Evolutionary conservation across 2,888 invertebrate species (phyloP), one percentile per base, ranked within the genome.

Genomic region (Syrphus vitripennis): DNA sequence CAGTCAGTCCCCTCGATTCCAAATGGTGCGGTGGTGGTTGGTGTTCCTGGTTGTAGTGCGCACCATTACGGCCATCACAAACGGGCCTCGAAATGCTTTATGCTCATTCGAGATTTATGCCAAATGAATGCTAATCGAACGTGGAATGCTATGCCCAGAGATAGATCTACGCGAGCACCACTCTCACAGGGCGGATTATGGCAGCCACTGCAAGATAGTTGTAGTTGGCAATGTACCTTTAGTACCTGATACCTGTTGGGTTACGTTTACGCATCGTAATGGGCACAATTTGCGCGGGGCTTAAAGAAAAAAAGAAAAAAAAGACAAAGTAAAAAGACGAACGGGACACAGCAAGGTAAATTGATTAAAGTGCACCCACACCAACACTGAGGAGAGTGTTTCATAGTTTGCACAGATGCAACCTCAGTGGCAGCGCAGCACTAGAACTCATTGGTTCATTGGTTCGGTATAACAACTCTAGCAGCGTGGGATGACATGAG

Each of bases 61-160:
- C 16, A 21, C 19, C 29, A 55, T 9, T 31, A 16, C 26, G 50
- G 9, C 26, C 24, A 77, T 45, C 71, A 71, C 57, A 77, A 82
- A 67, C 37, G 61, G 67, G 65, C 19, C 72, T 81, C 61, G 69
- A 86, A 86, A 86, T 86, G 81, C 65, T 86, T 77, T 82, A 86
- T 86, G 81, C 82, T 82, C 81, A 70, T 82, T 86, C 86, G 81
- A 77, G 86, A 82, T 86, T 84, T 72, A 84, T 83, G 82, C 87
- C 86, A 59, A 80, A 80, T 86, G 82, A 82, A 84, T 84, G 81
- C 83, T 84, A 84, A 87, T 84, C 87, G 81, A 84, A 81, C 80
- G 78, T 72, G 84, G 81, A 84, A 84, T 87, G 87, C 77, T 72
- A 74, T 69, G 72, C 77, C 48, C 78, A 69, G 57, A 78, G 77